Conservation (phyloP, 2,113 vertebrate species). For the Tachysurus fulvidraco region DNA sequence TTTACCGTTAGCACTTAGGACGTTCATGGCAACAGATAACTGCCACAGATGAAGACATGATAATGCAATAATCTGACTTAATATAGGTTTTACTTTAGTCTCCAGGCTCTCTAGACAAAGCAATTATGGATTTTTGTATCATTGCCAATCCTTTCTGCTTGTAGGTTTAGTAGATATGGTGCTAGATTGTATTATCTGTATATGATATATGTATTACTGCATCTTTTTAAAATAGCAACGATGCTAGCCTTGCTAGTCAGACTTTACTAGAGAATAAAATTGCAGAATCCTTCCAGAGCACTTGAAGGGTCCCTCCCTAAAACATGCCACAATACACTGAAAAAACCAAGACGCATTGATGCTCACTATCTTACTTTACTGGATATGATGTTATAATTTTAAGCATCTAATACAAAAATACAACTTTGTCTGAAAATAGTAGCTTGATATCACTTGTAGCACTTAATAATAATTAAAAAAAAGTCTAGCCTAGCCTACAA, state of each 20-base stretch:
- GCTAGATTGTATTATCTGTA: neutral
- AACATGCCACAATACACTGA: too few species aligned
- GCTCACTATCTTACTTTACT: too few species aligned
- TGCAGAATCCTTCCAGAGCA: too few species aligned
- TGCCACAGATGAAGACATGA: neutral
- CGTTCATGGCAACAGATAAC: constrained; percentile 4
- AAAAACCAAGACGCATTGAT: too few species aligned
- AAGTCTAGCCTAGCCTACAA: too few species aligned
- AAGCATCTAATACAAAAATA: too few species aligned
- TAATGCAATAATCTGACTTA: constrained; percentile 15
- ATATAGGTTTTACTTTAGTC: constrained; percentile 5
- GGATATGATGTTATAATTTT: too few species aligned
- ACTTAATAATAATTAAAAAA: too few species aligned
- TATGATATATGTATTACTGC: neutral
- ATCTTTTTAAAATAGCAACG: neutral
- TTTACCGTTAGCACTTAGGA: constrained; percentile 28
- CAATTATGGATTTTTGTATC: constrained; percentile 8
- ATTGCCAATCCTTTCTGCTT: neutral
- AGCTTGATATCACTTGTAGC: too few species aligned
- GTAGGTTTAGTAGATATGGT: neutral
- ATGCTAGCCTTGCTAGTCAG: neutral
- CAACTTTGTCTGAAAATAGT: too few species aligned
- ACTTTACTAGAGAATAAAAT: neutral
- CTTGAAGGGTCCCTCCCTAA: too few species aligned
- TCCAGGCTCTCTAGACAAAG: neutral